Evolutionary conservation across 2,797 vertebrate genomes (phyloP).

Genomic region (Lepus townsendii): DNA sequence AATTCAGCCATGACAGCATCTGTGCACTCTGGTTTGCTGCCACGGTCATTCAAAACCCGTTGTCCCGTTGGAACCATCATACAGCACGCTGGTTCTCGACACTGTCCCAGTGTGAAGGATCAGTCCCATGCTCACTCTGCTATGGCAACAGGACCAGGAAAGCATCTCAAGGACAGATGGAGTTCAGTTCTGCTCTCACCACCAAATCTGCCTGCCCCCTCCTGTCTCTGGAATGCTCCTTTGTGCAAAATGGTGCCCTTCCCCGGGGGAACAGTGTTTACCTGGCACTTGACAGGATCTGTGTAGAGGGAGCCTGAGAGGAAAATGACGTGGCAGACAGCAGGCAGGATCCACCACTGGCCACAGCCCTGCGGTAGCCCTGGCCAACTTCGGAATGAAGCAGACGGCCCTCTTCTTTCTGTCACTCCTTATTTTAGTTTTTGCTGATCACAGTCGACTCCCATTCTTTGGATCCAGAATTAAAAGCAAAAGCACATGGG

Average conservation of each 20-base stretch:
- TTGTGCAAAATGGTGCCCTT: too few species aligned
- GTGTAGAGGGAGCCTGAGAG: not conserved
- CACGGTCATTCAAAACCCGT: not conserved
- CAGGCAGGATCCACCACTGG: fast-evolving
- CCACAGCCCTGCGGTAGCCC: fast-evolving
- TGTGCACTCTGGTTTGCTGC: not conserved
- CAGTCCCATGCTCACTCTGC: not conserved
- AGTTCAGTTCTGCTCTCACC: not conserved
- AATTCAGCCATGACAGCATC: not conserved
- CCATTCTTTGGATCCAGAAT: not conserved
- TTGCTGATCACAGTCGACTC: not conserved
- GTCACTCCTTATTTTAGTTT: not conserved
- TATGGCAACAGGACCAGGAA: not conserved
- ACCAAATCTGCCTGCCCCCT: not conserved
- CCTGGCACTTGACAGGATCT: not conserved
- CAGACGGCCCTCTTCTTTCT: not conserved
- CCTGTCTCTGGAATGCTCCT: not conserved
- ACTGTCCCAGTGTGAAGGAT: not conserved
- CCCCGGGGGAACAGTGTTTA: not conserved
- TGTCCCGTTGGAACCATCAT: not conserved
- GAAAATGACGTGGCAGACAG: fast-evolving
- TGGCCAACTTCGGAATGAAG: not conserved
- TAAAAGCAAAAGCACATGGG: not conserved
- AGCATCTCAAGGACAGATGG: not conserved
- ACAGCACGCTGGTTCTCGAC: not conserved